Conservation (phyloP, 2,113 vertebrate species). For the Spea bombifrons region DNA sequence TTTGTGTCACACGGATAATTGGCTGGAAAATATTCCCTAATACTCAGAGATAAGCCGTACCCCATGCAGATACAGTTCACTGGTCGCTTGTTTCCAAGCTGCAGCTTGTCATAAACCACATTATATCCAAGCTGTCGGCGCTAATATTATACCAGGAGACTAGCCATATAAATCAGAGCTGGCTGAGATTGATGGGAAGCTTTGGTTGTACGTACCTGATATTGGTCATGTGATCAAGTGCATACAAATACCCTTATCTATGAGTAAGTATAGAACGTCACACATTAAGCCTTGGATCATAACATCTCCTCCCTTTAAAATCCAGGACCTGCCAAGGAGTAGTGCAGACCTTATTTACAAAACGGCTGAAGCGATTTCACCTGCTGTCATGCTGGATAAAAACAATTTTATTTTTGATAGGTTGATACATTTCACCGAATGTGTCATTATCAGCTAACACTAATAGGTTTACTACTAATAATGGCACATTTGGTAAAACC, state of each 20-base stretch:
- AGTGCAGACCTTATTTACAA: no score
- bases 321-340: no score
- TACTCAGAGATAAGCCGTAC: constrained; percentile 14
- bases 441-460: no score
- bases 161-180: not conserved
- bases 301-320: no score
- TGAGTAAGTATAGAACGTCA: not conserved
- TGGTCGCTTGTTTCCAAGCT: not conserved
- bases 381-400: no score
- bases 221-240: not conserved
- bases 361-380: no score
- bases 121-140: constrained; percentile 13
- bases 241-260: not conserved
- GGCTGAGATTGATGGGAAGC: not conserved
- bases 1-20: constrained; percentile 40
- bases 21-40: constrained; percentile 41
- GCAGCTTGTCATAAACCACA: not conserved
- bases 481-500: no score
- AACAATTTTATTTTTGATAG: no score
- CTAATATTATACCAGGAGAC: constrained; percentile 21
- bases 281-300: no score
- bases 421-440: no score
- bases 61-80: constrained; percentile 11
- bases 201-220: no score
- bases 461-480: no score